Base-by-base conservation (phyloP, 2,797 vertebrate species). In the Pipistrellus nathusii region DNA sequence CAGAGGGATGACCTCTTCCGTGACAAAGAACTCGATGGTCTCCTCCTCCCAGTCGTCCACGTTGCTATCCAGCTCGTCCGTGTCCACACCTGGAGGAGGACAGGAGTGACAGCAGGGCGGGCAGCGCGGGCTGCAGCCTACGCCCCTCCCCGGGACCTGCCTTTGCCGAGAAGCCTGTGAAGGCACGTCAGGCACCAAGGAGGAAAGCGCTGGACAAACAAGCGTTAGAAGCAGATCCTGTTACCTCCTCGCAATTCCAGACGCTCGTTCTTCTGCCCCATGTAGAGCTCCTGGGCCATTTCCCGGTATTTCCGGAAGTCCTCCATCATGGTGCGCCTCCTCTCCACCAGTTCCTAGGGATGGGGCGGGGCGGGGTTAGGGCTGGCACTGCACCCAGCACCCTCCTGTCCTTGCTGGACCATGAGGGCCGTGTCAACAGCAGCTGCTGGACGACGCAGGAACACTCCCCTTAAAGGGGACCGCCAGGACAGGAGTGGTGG, bases 1-100 rank as follows among this genome's bases (percentile, higher is more conserved):
- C 76, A 99, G 98, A 92, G 99, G 99, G 98, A 99, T 99, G 98
- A 99, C 99, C 99, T 99, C 99, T 99, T 99, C 99, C 97, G 99
- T 99, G 99, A 99, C 99, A 98, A 99, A 99, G 98, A 99, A 99
- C 98, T 99, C 99, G 94, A 99, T 99, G 93, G 99, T 99, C 98
- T 99, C 99, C 97, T 99, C 99, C 97, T 99, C 99, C 99, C 99
- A 99, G 98, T 99, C 99, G 0, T 99, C 99, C 0, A 99, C 99
- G 8, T 99, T 99, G 98, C 99, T 99, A 97, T 99, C 99, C 97
- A 99, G 98, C 96, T 99, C 99, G 41, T 99, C 99, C 0, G 98
- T 99, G 98, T 99, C 99, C 94, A 99, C 99, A 10, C 99, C 99
- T 99, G 35, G 88, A 96, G 0, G 12, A 53, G 23, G 20, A 5